phyloP scores from a whole-genome alignment of 2,888 invertebrate genomes.

The Lasioglossum zephyrum region DNA sequence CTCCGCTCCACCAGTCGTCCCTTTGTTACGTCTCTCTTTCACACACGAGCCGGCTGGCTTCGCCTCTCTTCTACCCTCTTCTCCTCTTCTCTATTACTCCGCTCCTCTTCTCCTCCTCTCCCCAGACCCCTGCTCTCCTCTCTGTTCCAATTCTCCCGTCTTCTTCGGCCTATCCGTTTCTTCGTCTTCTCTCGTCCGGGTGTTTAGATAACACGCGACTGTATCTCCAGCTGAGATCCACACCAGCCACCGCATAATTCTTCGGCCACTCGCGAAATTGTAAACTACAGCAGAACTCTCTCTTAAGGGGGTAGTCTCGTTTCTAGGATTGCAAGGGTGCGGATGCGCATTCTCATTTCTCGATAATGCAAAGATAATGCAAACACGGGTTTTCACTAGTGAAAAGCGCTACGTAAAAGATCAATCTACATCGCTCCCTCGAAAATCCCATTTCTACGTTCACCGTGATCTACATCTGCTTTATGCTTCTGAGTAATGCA shows the following conservation, averaged over 20 bases:
- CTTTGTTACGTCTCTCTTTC: constrained; percentile 43
- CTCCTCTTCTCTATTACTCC: not conserved
- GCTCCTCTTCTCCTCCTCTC: not conserved
- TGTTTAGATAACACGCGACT: constrained; percentile 67
- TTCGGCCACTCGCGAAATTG: constrained; percentile 40
- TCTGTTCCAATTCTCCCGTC: constrained; percentile 50
- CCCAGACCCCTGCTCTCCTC: not conserved
- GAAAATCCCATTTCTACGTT: too few relatives aligned
- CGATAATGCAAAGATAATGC: too few relatives aligned
- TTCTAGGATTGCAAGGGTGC: too few relatives aligned
- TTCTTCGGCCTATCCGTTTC: constrained; percentile 33
- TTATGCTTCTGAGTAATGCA: too few relatives aligned
- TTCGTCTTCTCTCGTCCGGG: constrained; percentile 46
- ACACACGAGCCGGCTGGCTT: constrained; percentile 4
- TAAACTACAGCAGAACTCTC: not conserved
- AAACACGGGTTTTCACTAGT: too few relatives aligned
- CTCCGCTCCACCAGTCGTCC: constrained; percentile 39
- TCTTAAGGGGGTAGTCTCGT: too few relatives aligned
- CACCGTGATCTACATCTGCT: too few relatives aligned
- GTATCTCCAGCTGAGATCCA: constrained; percentile 9
- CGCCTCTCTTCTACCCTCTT: not conserved
- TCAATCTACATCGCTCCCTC: too few relatives aligned
- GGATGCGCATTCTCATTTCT: too few relatives aligned
- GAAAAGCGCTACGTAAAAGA: too few relatives aligned
- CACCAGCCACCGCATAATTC: constrained; percentile 14